phyloP scores from a whole-genome alignment of 2,888 invertebrate species.

The Aphidius colemani region DNA sequence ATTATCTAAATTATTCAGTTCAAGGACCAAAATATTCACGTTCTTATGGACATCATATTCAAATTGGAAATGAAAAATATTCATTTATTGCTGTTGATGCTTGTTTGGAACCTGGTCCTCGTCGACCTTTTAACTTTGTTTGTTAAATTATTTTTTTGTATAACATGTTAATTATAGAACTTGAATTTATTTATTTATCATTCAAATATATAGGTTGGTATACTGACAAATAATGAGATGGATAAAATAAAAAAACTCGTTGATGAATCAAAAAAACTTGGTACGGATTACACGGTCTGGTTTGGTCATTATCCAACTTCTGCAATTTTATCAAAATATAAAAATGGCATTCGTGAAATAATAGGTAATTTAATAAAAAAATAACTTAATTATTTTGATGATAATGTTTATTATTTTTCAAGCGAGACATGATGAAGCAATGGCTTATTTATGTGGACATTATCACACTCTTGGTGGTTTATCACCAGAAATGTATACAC shows the following conservation, averaged over 20 bases:
- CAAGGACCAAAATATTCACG: conserved; percentile 73
- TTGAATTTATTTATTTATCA: too few species aligned
- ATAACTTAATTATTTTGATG: not conserved
- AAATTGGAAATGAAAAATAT: conserved; percentile 66
- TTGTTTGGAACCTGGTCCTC: conserved; percentile 83
- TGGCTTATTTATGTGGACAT: conserved; percentile 88
- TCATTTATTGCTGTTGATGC: conserved; percentile 89
- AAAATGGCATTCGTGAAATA: conserved; percentile 61
- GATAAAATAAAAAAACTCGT: conserved; percentile 65
- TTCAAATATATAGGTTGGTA: conserved; percentile 62
- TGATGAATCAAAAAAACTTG: conserved; percentile 61
- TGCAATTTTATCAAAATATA: conserved; percentile 71
- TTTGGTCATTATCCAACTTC: conserved; percentile 94
- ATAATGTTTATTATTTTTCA: not conserved
- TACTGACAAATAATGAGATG: conserved; percentile 67
- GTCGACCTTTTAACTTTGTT: conserved; percentile 85
- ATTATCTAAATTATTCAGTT: conserved; percentile 77
- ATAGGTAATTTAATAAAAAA: conserved; percentile 43
- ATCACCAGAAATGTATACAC: conserved; percentile 83
- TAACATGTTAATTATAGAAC: too few species aligned
- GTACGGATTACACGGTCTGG: conserved; percentile 71
- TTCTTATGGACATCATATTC: conserved; percentile 74
- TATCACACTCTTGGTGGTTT: conserved; percentile 82
- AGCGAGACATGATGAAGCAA: conserved; percentile 66
- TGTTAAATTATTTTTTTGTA: too few species aligned